Conservation (phyloP, 2,797 vertebrate species). For the Clamator glandarius region DNA sequence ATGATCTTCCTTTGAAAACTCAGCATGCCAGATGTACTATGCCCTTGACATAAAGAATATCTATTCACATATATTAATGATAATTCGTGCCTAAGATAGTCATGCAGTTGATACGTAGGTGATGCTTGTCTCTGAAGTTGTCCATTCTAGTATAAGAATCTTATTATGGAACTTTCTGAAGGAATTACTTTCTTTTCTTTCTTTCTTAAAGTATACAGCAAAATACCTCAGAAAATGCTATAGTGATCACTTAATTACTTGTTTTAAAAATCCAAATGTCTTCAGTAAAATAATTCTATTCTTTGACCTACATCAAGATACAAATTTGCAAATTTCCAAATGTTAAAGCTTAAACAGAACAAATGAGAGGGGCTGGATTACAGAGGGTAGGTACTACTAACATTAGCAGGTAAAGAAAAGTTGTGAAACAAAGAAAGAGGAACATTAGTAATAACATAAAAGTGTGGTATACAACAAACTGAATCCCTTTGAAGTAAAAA, state of each 20-base stretch:
- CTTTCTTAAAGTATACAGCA: not conserved
- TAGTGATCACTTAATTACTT: not conserved
- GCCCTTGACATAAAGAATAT: conserved; percentile 40
- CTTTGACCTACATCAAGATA: not conserved
- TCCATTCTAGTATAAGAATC: not conserved
- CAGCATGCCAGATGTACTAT: conserved; percentile 71
- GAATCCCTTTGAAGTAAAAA: conserved; percentile 72
- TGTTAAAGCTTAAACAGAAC: not conserved
- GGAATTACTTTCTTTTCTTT: not conserved
- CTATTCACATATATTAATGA: conserved; percentile 37
- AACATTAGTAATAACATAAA: conserved; percentile 71
- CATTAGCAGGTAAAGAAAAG: conserved; percentile 46
- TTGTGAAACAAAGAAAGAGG: conserved; percentile 37
- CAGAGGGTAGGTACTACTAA: conserved; percentile 37
- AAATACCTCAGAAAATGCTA: conserved; percentile 29
- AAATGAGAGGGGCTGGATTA: conserved; percentile 44
- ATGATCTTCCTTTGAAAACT: conserved; percentile 61
- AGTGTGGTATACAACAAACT: conserved; percentile 70
- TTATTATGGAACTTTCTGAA: not conserved
- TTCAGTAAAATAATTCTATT: not conserved
- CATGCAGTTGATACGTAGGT: conserved; percentile 32
- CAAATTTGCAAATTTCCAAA: not conserved
- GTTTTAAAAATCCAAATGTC: not conserved
- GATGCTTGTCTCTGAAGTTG: conserved; percentile 28
- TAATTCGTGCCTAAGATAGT: conserved; percentile 35